A percentile compares a stretch with the other conserved stretches of the same genome.
Conservation (phyloP, 2,797 vertebrate genomes). For the Lutjanus campechanus region DNA sequence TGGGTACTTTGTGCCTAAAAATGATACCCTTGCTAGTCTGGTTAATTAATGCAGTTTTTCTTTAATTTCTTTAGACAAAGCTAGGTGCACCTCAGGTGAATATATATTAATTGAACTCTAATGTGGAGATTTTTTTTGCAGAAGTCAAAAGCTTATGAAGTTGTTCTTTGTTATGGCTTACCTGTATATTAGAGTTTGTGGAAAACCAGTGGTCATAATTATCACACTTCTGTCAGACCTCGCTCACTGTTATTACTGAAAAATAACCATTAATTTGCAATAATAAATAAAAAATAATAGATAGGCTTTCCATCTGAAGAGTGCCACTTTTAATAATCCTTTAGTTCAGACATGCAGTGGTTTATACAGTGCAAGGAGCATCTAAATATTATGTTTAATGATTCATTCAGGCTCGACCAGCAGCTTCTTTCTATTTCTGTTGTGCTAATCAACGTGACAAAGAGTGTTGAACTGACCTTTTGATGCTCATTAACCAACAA, state of each 20-base stretch:
- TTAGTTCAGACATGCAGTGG: conserved; percentile 19
- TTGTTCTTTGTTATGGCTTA: conserved; percentile 31
- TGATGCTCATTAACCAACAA: conserved; percentile 49
- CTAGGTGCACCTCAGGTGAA: conserved; percentile 26
- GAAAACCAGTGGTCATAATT: conserved; percentile 12
- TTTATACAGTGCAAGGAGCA: conserved; percentile 9
- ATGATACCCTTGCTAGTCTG: conserved; percentile 30
- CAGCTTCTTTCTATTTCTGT: conserved; percentile 17
- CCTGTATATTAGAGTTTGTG: conserved; percentile 33
- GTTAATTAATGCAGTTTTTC: conserved; percentile 61
- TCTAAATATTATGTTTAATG: conserved; percentile 34
- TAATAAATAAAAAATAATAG: conserved; percentile 7
- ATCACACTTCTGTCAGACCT: conserved; percentile 23
- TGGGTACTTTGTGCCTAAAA: conserved; percentile 38
- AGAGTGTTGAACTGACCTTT: conserved; percentile 47
- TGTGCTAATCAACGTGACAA: conserved; percentile 40
- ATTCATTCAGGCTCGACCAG: conserved; percentile 13
- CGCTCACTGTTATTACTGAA: background rate
- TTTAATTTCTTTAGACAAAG: conserved; percentile 58
- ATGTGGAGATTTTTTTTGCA: conserved; percentile 40
- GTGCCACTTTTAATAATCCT: conserved; percentile 6
- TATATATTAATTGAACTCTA: conserved; percentile 52
- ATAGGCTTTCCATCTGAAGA: background rate
- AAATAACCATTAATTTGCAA: background rate
- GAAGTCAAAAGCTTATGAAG: conserved; percentile 53